phyloP scores from a whole-genome alignment of 2,888 invertebrate species.

The Plebejus melissa region DNA sequence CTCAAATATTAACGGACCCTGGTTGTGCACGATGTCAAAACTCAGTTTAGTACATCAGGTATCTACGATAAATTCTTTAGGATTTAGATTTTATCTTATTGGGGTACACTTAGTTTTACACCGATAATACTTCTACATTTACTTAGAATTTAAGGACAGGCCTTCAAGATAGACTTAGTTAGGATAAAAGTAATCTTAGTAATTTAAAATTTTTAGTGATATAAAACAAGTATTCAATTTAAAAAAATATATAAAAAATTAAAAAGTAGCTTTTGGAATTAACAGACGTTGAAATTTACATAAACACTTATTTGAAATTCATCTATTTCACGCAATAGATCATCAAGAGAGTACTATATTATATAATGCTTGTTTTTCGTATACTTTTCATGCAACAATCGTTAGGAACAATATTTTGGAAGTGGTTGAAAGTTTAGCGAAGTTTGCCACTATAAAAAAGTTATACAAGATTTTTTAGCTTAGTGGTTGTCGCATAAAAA shows the following conservation, averaged over 20 bases:
- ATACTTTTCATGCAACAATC: constrained; percentile 1
- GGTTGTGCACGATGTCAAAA: constrained; percentile 5
- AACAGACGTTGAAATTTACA: not conserved
- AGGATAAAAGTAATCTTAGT: not conserved
- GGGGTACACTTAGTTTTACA: constrained; percentile 13
- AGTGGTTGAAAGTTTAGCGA: not conserved
- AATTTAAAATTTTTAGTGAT: not conserved
- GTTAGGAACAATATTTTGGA: constrained; percentile 16
- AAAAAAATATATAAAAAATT: not conserved
- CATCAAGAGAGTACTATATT: not conserved
- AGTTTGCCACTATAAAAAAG: not conserved
- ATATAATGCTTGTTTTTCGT: not conserved
- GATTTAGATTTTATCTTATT: not conserved
- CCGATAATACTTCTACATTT: constrained; percentile 17
- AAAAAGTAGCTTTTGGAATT: not conserved
- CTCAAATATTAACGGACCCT: not conserved
- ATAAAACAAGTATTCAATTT: not conserved
- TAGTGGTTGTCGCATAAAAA: not conserved
- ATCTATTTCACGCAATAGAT: not conserved
- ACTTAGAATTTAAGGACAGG: constrained; percentile 14
- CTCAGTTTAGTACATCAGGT: not conserved
- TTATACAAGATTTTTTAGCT: not conserved
- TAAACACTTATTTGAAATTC: not conserved
- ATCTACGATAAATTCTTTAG: constrained; percentile 12
- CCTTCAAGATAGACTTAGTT: not conserved